A percentile compares a stretch with the other conserved stretches of the same genome.
Evolutionary conservation across 53 echinoderm and acorn worm genomes (phyloP).

Genomic region (Patiria pectinifera): DNA sequence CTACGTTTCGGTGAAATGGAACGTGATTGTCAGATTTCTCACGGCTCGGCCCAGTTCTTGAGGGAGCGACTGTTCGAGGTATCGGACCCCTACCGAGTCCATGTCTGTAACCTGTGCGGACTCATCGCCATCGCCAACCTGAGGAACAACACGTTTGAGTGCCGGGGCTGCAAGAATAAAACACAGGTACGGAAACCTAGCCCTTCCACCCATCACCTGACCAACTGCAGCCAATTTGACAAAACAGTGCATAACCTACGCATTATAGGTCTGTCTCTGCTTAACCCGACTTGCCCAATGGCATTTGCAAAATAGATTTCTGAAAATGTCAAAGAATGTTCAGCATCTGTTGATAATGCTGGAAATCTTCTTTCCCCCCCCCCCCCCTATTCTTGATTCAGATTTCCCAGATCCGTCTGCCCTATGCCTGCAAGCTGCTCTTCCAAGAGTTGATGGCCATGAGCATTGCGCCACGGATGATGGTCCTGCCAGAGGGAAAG

Average conservation of each 20-base stretch:
- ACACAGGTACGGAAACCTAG: conserved; percentile 74
- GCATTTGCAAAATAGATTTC: too few relatives aligned
- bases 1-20: conserved; percentile 99
- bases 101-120: conserved; percentile 96
- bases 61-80: conserved; percentile 97
- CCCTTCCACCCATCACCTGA: not conserved
- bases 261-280: too few relatives aligned
- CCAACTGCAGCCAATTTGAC: too few relatives aligned
- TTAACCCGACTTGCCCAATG: too few relatives aligned
- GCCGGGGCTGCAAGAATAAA: conserved; percentile 98
- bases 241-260: too few relatives aligned
- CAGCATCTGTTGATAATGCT: too few relatives aligned
- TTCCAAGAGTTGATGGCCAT: conserved; percentile 99
- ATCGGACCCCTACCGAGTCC: conserved; percentile 93
- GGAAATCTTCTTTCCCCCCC: too few relatives aligned
- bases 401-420: conserved; percentile 95
- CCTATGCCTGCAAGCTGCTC: conserved; percentile 97
- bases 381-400: conserved; percentile 46
- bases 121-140: conserved; percentile 97
- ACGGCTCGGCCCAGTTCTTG: conserved; percentile 96
- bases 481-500: conserved; percentile 73
- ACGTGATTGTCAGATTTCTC: conserved; percentile 98
- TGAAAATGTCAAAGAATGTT: too few relatives aligned
- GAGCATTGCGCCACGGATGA: conserved; percentile 96
- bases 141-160: conserved; percentile 97